Conservation (phyloP, 2,888 invertebrate genomes). For the Alsophila aescularia region DNA sequence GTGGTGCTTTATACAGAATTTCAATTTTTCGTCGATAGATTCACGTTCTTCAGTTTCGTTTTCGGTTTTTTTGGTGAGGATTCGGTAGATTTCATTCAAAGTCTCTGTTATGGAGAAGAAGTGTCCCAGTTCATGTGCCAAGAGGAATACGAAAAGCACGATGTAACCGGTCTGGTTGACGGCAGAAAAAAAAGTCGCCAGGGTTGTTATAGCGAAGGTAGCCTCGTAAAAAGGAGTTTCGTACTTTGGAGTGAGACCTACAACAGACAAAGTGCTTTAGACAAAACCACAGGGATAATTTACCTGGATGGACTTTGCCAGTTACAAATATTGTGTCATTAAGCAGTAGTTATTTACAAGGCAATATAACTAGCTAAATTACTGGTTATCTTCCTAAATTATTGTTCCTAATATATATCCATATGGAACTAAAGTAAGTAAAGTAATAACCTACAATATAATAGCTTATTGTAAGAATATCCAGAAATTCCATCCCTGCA, state of each 20-base stretch:
- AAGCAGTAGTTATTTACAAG: too few species aligned
- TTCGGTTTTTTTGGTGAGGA: slow-evolving; percentile 26
- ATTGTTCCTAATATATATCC: too few species aligned
- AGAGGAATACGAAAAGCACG: slow-evolving; percentile 56
- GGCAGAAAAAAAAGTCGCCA: slow-evolving; percentile 58
- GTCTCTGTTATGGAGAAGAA: slow-evolving; percentile 59
- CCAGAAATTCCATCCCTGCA: too few species aligned
- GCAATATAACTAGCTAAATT: too few species aligned
- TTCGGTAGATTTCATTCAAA: slow-evolving; percentile 46
- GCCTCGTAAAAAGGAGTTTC: slow-evolving; percentile 60
- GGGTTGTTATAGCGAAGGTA: slow-evolving; percentile 51
- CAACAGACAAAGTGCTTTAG: slow-evolving; percentile 19
- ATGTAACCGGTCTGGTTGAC: slow-evolving; percentile 67
- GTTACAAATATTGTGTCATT: too few species aligned
- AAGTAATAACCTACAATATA: too few species aligned
- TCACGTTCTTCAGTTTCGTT: slow-evolving; percentile 18
- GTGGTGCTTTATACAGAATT: slow-evolving; percentile 60
- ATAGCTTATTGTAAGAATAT: too few species aligned
- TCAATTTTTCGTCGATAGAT: slow-evolving; percentile 45
- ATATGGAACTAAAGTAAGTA: too few species aligned
- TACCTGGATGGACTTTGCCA: too few species aligned
- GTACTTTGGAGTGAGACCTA: slow-evolving; percentile 60
- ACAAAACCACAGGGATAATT: too few species aligned
- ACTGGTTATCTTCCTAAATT: too few species aligned
- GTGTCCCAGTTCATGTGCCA: slow-evolving; percentile 61